Base-by-base conservation (phyloP, 2,113 vertebrate genomes). In the Hiodon alosoides region DNA sequence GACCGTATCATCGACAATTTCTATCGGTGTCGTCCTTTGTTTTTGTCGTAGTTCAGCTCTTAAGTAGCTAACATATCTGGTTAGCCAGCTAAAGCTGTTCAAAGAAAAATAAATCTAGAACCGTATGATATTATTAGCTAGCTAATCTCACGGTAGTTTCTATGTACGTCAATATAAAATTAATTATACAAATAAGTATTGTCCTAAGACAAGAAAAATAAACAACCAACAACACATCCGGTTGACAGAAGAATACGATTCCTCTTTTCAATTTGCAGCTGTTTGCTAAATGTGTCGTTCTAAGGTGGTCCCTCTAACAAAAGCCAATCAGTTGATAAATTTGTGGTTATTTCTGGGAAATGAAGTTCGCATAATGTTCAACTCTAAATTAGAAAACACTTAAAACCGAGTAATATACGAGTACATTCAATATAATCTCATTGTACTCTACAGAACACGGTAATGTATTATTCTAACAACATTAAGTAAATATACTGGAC, bases 301-400 rank as follows among this genome's bases (percentile, higher is more conserved):
- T 85, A 83, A 88, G 76, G 76, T 81, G 79, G 83, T 79, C 72
- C 76, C 76, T 73, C 73, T 77, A 67, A 53, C 75, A 71, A 80
- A 67, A 78, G 51, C 62, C 72, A 83, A 81, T 84, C 80, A 79
- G 79, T 58, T 78, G 77, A 71, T 60, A 71, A 48, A 65, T 72
- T 53, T 75, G 57, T 3, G 17, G 31, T 65, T 77, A 7, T 7
- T 10, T 60, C 55, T 85, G 89, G 89, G 87, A 88, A 16, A 11
- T 68, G 69, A 31, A 71, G 77, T 79, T 59, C 57, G 7, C 47
- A 5, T 4, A 17, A 51, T 16, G 7, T 5, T 14, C 31, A 7
- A 46, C 4, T 48, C 13, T n/a, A 8, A 61, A n/a, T 6, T 5
- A n/a, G 5, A 8, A 3, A 11, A 10, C 4, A 16, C 14, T 69